A percentile compares a stretch with the other conserved stretches of the same genome.
Conservation (phyloP, 2,113 vertebrate genomes). For the Clarias macrocephalus region DNA sequence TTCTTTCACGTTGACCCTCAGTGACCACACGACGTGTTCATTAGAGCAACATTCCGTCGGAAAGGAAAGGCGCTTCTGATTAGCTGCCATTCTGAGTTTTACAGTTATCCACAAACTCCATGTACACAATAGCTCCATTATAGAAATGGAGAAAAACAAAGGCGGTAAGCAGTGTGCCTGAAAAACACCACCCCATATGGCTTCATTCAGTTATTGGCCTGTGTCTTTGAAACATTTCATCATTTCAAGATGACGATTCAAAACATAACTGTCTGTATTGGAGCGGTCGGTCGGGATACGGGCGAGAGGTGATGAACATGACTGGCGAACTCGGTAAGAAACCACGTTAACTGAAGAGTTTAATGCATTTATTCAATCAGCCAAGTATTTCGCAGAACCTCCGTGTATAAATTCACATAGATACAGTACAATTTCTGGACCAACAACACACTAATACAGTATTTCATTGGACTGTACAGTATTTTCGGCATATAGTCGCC, state of each 20-base stretch:
- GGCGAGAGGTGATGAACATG: not conserved
- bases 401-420: not conserved
- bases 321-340: not conserved
- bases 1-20: constrained; percentile 8
- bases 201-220: constrained; percentile 1
- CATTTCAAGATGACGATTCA: constrained; percentile 3
- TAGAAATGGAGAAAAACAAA: not conserved
- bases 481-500: no score
- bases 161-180: not conserved
- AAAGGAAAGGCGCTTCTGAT: not conserved
- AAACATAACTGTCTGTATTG: constrained; percentile 18
- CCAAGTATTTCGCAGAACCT: not conserved
- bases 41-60: not conserved
- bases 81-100: not conserved
- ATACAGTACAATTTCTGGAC: no score
- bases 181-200: constrained; percentile 11
- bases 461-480: no score
- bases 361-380: not conserved
- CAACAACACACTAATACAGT: no score
- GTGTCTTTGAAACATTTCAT: constrained; percentile 34
- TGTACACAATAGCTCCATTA: not conserved
- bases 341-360: not conserved
- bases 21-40: not conserved
- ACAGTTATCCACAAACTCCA: not conserved
- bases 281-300: not conserved